Percentiles rank a stretch among this genome's conserved stretches.
Conservation (phyloP, 23 tunicate species). For the Clavelina lepadiformis region DNA sequence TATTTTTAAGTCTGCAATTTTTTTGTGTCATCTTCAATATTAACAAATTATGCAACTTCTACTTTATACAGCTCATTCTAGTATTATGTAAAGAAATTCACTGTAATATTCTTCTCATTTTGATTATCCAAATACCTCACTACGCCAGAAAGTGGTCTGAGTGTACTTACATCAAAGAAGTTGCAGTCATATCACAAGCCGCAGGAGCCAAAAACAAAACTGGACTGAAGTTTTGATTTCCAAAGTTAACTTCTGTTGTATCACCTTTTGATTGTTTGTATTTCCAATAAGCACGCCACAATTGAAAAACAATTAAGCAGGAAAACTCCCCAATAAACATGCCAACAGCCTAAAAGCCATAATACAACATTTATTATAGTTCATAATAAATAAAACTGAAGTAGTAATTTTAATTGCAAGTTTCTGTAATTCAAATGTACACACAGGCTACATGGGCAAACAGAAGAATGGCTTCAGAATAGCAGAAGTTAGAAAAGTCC, state of each 20-base stretch:
- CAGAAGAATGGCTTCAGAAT: not conserved
- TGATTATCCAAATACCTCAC: too few relatives aligned
- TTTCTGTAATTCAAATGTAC: not conserved
- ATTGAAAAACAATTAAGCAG: constrained; percentile 78
- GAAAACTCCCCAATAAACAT: constrained; percentile 99
- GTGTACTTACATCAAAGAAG: constrained; percentile 70
- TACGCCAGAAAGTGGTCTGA: too few relatives aligned
- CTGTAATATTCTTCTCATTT: too few relatives aligned
- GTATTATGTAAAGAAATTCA: too few relatives aligned
- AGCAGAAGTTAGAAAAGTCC: not conserved
- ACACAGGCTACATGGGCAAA: not conserved
- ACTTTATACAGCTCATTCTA: too few relatives aligned
- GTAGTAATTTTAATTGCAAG: not conserved
- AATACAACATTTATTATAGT: too few relatives aligned
- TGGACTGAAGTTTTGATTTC: constrained; percentile 81
- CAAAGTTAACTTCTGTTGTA: constrained; percentile 30
- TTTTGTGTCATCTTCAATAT: too few relatives aligned
- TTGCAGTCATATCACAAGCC: constrained; percentile 93
- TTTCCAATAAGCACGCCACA: constrained; percentile 46
- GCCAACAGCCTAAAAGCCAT: constrained; percentile 97
- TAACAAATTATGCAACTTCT: too few relatives aligned
- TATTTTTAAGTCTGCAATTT: too few relatives aligned
- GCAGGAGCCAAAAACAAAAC: constrained; percentile 84
- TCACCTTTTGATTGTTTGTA: not conserved
- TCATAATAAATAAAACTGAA: constrained; percentile 10